Base-by-base conservation (phyloP, 30 jellyfish, hydroid and myxozoan genomes). In the Aurelia aurita region DNA sequence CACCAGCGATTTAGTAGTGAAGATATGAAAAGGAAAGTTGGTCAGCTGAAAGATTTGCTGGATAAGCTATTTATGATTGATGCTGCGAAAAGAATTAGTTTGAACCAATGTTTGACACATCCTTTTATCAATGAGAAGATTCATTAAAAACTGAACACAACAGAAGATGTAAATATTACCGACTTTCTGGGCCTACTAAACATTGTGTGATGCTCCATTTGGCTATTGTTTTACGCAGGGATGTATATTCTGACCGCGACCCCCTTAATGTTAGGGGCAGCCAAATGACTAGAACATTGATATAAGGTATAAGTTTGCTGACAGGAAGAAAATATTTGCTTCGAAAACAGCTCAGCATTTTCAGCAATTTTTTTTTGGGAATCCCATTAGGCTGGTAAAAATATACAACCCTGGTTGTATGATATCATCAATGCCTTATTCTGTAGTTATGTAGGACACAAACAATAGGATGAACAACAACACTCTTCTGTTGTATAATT, bases 11-110 rank as follows among this genome's bases (percentile, higher is more conserved):
- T 88, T 29, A 57, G 43, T 49, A 67, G 53, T 49, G 98, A 91
- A 32, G 98, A 84, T 11, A 82, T 82, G 95, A 96, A 79, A 72
- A 87, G 97, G 27, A 96, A 96, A 92, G 97, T 96, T 34, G 80
- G 80, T 45, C 99, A 96, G 80, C 74, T 96, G 77, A 93, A 97
- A 58, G 99, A 96, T 75, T 63, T 96, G 67, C 91, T 96, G 76
- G 99, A 96, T 65, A 88, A 85, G 77, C 83, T 96, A 65, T 87
- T 96, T 69, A 91, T 65, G 84, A 71, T 96, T 74, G 99, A 96
- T 74, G 96, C 98, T 28, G 72, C 98, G 11, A 96, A 96, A 84
- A 89, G 99, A 6, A 88, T 92, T 21, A 35, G 95, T 32, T 93
- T 96, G 78, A 91, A 81, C 55, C 98, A 96, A 62, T 91, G 98